Conservation (phyloP, 2,888 invertebrate genomes). For the Charanyca ferruginea region DNA sequence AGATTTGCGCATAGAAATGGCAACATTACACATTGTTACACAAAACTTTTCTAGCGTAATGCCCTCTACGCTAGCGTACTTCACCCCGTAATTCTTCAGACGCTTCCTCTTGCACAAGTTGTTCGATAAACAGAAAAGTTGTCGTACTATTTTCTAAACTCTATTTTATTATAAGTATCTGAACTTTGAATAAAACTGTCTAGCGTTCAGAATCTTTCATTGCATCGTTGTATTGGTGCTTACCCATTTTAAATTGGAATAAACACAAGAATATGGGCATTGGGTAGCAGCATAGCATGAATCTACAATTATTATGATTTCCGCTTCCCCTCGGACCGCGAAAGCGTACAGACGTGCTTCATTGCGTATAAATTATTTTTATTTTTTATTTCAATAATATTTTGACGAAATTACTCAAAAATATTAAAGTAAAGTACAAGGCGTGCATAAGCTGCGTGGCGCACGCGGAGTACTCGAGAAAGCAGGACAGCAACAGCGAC, state of each 20-base stretch:
- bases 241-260: neutral
- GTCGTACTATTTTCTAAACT: slow-evolving; percentile 59
- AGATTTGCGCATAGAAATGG: slow-evolving; percentile 89
- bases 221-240: neutral
- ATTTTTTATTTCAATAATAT: no score
- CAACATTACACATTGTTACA: slow-evolving; percentile 89
- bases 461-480: no score
- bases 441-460: no score
- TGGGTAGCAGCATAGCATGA: no score
- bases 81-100: slow-evolving; percentile 80
- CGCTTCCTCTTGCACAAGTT: slow-evolving; percentile 81
- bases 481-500: no score
- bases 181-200: slow-evolving; percentile 31
- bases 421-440: no score
- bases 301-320: no score
- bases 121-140: slow-evolving; percentile 79
- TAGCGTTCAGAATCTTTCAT: slow-evolving; percentile 6
- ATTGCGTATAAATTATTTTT: no score
- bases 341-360: no score
- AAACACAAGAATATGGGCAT: neutral
- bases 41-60: slow-evolving; percentile 88
- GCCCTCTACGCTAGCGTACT: slow-evolving; percentile 82
- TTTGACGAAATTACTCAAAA: no score
- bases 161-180: slow-evolving; percentile 57
- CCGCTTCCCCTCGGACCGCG: no score